Evolutionary conservation across 2,888 invertebrate genomes (phyloP).

Genomic region (Germaria angustata): DNA sequence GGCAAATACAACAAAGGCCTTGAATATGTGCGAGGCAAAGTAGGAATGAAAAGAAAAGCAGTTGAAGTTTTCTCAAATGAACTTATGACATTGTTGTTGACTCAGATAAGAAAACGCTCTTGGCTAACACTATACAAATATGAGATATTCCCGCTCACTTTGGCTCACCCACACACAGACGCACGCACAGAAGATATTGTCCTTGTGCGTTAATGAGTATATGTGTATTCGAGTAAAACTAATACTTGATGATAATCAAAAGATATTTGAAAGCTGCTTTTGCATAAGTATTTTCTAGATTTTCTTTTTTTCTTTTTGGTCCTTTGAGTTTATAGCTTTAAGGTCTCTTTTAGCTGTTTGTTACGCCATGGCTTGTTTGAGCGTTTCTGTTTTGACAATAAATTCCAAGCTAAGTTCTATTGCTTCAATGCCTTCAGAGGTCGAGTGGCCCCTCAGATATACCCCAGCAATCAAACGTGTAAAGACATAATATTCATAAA

Average conservation of each 20-base stretch:
- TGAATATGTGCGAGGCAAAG: constrained; percentile 22
- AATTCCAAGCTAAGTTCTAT: constrained; percentile 1
- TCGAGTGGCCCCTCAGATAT: not conserved
- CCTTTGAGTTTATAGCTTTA: not conserved
- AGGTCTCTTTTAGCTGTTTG: not conserved
- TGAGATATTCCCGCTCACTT: too few relatives aligned
- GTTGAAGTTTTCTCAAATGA: constrained; percentile 40
- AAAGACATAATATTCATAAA: not conserved
- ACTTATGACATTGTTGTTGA: constrained; percentile 53
- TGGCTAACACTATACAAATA: not conserved
- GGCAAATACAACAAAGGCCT: constrained; percentile 24
- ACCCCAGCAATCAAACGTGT: not conserved
- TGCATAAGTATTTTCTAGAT: not conserved
- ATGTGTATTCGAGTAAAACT: constrained; percentile 11
- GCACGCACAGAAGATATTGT: not conserved
- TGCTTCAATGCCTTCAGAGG: not conserved
- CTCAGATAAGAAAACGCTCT: not conserved
- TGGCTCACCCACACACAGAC: not conserved
- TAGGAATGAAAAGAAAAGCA: not conserved
- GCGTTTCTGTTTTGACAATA: constrained; percentile 16
- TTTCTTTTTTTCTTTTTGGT: not conserved
- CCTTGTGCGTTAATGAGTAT: constrained; percentile 31
- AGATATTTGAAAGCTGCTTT: constrained; percentile 7
- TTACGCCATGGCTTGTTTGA: not conserved
- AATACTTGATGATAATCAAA: constrained; percentile 23